Conservation (phyloP, 2,888 invertebrate species). For the Micoletzkya japonica region DNA sequence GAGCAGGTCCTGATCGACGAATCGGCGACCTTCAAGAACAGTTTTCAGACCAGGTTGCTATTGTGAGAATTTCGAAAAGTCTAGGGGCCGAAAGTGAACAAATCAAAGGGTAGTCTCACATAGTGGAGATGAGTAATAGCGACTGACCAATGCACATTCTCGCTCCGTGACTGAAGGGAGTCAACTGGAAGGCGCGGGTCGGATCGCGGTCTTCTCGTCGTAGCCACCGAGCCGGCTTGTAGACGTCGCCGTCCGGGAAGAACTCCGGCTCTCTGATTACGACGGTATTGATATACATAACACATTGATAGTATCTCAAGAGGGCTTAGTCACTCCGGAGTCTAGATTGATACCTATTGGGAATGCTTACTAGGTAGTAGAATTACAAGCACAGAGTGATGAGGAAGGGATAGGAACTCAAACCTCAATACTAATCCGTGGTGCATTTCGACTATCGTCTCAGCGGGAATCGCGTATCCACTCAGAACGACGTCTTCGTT, state of each 20-base stretch:
- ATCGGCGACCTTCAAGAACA: constrained; percentile 66
- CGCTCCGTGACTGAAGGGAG: constrained; percentile 70
- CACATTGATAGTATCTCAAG: no score
- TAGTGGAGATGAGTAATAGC: no score
- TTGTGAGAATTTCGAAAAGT: no score
- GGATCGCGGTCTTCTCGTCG: constrained; percentile 64
- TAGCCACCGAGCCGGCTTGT: constrained; percentile 78
- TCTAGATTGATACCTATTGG: no score
- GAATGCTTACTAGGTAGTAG: no score
- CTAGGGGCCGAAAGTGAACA: neutral
- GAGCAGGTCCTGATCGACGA: constrained; percentile 70
- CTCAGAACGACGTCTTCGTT: constrained; percentile 75
- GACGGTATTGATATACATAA: no score
- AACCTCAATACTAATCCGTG: constrained; percentile 49
- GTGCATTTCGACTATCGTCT: constrained; percentile 64
- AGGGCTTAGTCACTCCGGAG: no score
- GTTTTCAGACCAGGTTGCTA: no score
- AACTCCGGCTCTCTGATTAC: neutral
- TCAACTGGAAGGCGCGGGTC: constrained; percentile 68
- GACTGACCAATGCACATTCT: constrained; percentile 69
- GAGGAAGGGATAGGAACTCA: no score
- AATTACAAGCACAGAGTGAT: no score
- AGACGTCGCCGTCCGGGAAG: constrained; percentile 29
- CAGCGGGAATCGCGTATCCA: constrained; percentile 78
- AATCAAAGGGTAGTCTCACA: no score